Conservation (phyloP, 2,113 vertebrate genomes). For the Trogon melanurus region DNA sequence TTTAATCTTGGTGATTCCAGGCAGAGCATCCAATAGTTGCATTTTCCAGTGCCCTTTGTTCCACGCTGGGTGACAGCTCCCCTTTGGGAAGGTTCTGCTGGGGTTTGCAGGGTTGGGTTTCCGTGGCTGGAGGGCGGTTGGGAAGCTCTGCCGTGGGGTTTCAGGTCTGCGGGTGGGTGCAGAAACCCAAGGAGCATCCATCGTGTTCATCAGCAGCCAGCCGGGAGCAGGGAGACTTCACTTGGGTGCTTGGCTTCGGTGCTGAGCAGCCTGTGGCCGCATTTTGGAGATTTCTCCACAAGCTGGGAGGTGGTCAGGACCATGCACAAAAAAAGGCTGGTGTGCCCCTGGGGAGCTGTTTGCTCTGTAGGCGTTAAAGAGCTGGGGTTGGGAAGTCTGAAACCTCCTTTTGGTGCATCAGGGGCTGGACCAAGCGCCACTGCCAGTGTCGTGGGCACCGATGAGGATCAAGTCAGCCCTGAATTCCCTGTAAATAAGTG, state of each 20-base stretch:
- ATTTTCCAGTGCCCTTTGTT: background rate
- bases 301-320: background rate
- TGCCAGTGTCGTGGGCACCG: background rate
- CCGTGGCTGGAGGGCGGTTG: rapidly evolving
- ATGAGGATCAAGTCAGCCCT: background rate
- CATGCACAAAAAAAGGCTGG: rapidly evolving
- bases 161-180: background rate
- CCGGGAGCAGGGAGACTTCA: background rate
- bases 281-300: rapidly evolving
- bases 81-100: background rate
- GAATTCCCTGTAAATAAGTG: background rate
- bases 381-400: background rate
- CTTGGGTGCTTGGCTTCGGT: rapidly evolving
- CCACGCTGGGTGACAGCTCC: background rate
- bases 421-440: background rate
- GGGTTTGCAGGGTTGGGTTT: background rate
- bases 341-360: background rate
- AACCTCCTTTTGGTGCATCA: background rate
- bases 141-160: background rate
- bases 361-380: rapidly evolving
- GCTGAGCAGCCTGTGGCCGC: background rate
- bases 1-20: background rate
- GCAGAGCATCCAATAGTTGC: background rate
- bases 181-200: background rate
- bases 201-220: rapidly evolving